phyloP scores from a whole-genome alignment of 2,888 invertebrate genomes.

The Lasioglossum calceatum region DNA sequence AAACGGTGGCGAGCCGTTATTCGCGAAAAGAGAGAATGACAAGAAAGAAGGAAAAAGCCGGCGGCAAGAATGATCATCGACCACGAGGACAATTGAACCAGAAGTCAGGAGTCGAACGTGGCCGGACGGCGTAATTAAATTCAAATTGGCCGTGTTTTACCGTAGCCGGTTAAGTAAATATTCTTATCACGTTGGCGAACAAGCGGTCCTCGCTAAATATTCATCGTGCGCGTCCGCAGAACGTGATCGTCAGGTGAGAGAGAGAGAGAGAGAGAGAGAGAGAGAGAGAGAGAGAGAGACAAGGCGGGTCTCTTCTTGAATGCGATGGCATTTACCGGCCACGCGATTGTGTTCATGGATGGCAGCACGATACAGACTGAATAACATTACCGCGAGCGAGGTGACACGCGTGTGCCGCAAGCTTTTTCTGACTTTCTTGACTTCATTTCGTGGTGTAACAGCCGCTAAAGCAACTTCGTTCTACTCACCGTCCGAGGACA shows the following conservation, averaged over 20 bases:
- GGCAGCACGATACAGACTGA: conserved; percentile 69
- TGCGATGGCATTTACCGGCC: conserved; percentile 25
- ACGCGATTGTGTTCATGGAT: conserved; percentile 64
- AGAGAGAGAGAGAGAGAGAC: not conserved
- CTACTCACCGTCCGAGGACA: conserved; percentile 81
- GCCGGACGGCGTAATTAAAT: conserved; percentile 58
- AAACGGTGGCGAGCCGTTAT: conserved; percentile 21
- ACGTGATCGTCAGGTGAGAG: conserved; percentile 28
- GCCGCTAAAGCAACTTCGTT: conserved; percentile 27
- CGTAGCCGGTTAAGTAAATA: conserved; percentile 39
- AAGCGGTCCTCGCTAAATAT: conserved; percentile 72
- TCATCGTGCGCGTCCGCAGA: conserved; percentile 65
- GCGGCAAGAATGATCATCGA: not conserved
- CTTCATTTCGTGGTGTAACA: not conserved
- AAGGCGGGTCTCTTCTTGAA: conserved; percentile 15
- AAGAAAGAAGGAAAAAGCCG: conserved; percentile 1
- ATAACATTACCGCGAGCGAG: conserved; percentile 40
- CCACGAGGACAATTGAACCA: conserved; percentile 3
- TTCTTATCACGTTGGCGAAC: conserved; percentile 68
- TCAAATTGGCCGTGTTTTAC: conserved; percentile 53
- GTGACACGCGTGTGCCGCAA: conserved; percentile 36
- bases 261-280: not conserved
- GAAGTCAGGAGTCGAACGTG: conserved; percentile 32
- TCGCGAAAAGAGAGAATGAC: not conserved
- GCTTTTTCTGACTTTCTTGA: conserved; percentile 1